Evolutionary conservation across 2,113 vertebrate species (phyloP).

Genomic region (Cacatua alba): DNA sequence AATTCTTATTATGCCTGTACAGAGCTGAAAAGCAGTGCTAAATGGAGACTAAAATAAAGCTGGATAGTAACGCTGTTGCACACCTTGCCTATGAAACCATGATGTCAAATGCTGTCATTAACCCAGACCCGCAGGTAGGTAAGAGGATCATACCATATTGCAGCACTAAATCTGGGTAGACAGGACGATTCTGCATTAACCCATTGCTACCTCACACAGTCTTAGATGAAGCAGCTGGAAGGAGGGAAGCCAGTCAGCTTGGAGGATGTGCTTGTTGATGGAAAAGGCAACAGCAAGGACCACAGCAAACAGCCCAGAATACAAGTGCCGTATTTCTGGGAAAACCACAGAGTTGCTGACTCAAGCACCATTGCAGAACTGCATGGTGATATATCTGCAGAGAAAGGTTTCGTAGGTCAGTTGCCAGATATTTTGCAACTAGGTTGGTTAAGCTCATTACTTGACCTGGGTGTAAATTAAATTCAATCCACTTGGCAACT

Average conservation of each 20-base stretch:
- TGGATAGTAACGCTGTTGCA: neutral
- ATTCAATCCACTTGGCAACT: neutral
- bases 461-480: neutral
- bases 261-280: neutral
- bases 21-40: neutral
- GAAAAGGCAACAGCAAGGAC: neutral
- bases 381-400: neutral
- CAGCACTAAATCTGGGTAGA: neutral
- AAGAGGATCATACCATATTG: neutral
- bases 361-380: neutral
- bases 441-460: neutral
- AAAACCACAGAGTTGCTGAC: neutral
- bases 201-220: neutral
- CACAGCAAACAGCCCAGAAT: neutral
- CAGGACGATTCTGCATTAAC: neutral
- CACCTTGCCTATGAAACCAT: neutral
- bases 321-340: neutral
- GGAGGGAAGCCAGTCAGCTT: neutral
- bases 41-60: neutral
- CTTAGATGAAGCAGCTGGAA: neutral
- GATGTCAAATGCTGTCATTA: neutral
- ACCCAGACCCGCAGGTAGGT: neutral
- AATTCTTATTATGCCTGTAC: neutral
- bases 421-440: neutral
- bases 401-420: neutral